Percentiles rank a stretch among this genome's conserved stretches.
Conservation (phyloP, 2,113 vertebrate genomes). For the Otolemur garnettii region DNA sequence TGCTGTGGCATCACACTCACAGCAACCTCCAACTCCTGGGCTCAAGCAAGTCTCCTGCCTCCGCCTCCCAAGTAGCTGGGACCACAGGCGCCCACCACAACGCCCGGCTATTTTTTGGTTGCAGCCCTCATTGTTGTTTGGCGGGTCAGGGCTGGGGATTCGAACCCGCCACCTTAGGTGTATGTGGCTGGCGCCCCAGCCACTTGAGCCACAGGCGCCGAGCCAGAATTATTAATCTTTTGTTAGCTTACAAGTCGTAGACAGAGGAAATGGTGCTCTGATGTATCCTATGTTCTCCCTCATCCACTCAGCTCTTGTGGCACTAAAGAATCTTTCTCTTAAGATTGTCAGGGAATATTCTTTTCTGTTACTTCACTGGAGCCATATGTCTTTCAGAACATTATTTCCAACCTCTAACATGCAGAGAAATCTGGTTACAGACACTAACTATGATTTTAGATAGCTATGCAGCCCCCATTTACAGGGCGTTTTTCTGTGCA, state of each 20-base stretch:
- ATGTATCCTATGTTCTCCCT: background rate
- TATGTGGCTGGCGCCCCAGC: too few species aligned
- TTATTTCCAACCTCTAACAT: background rate
- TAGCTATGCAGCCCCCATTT: background rate
- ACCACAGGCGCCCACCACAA: too few species aligned
- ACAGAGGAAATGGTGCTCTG: background rate
- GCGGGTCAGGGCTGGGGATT: too few species aligned
- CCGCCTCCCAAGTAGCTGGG: too few species aligned
- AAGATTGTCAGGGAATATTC: background rate
- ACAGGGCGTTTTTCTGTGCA: background rate
- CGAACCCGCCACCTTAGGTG: too few species aligned
- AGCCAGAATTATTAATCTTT: background rate
- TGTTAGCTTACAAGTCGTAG: background rate
- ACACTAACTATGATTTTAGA: background rate
- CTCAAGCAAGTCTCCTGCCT: too few species aligned
- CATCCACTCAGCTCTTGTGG: background rate
- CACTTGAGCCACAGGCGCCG: too few species aligned
- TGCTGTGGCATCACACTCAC: too few species aligned
- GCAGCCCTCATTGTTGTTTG: too few species aligned
- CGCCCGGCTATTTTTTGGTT: too few species aligned
- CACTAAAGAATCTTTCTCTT: conserved; percentile 3
- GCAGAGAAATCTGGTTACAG: background rate
- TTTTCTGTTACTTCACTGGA: background rate
- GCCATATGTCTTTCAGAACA: background rate
- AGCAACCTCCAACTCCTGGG: too few species aligned